These are phyloP conservation scores for Orthosia cruda DNA, from an alignment of 2,888 invertebrate genomes.

Conservation along the genomic window DNA sequence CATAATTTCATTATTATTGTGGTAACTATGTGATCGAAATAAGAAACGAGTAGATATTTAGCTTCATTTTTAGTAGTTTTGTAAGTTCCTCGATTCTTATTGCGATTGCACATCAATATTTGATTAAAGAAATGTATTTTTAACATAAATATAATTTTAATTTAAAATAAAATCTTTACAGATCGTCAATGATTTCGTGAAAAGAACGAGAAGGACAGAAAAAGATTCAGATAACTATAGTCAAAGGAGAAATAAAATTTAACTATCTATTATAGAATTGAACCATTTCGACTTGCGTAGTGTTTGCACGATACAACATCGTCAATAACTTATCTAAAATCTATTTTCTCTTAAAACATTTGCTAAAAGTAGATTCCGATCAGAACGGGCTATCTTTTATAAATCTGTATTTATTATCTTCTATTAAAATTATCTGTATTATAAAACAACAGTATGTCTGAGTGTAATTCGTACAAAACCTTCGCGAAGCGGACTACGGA, in stretches of 20 bases:
- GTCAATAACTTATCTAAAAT: slow-evolving; percentile 31
- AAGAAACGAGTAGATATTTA: not conserved
- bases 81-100: not conserved
- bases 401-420: slow-evolving; percentile 34
- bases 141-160: not conserved
- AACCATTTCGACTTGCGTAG: slow-evolving; percentile 27
- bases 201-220: not conserved
- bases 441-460: slow-evolving; percentile 58
- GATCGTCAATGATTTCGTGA: slow-evolving; percentile 4
- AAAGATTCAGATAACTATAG: slow-evolving; percentile 21
- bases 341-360: slow-evolving; percentile 27
- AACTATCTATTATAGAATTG: slow-evolving; percentile 22
- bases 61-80: not conserved
- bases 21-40: slow-evolving; percentile 15
- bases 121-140: not conserved
- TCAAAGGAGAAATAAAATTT: not conserved
- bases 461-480: slow-evolving; percentile 32
- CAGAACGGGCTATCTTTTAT: slow-evolving; percentile 18
- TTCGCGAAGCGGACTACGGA: slow-evolving; percentile 38
- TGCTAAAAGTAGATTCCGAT: slow-evolving; percentile 20
- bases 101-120: not conserved
- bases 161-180: not conserved
- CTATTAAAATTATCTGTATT: slow-evolving; percentile 56
- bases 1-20: slow-evolving; percentile 1
- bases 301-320: slow-evolving; percentile 12